These are phyloP conservation scores for Eupithecia vulgata DNA, from an alignment of 2,888 invertebrate genomes.

Conservation along the genomic window DNA sequence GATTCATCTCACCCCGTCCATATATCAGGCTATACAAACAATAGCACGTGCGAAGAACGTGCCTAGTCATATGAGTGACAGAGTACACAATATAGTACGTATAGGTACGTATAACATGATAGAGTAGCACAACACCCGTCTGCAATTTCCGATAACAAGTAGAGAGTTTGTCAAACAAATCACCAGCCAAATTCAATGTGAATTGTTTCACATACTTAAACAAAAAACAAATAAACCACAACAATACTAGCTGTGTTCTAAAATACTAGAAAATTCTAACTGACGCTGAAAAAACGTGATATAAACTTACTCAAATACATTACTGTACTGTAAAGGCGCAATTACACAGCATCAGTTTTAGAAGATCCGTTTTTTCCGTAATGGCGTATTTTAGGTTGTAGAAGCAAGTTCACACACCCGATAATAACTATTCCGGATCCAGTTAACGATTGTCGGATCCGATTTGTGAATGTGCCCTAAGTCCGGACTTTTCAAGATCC, in stretches of 20 bases:
- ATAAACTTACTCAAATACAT: too few species aligned
- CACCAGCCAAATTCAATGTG: not conserved
- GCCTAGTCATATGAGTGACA: constrained; percentile 8
- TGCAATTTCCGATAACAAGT: constrained; percentile 1
- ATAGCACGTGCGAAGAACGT: constrained; percentile 25
- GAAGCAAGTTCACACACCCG: too few species aligned
- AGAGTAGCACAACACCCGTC: not conserved
- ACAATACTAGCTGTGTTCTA: not conserved
- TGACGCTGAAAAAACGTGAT: not conserved
- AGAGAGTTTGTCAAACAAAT: not conserved
- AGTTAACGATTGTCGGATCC: too few species aligned
- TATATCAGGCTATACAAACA: constrained; percentile 33
- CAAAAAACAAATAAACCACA: not conserved
- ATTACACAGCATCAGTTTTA: too few species aligned
- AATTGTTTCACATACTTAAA: too few species aligned
- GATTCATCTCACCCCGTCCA: constrained; percentile 22
- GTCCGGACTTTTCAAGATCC: too few species aligned
- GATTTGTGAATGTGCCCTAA: too few species aligned
- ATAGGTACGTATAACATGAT: not conserved
- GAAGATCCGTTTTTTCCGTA: too few species aligned
- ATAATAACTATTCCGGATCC: too few species aligned
- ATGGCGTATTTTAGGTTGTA: too few species aligned
- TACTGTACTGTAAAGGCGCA: too few species aligned
- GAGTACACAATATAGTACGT: not conserved
- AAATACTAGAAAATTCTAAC: not conserved